Conservation (phyloP, 2,888 invertebrate species). For the Heliconius sara region DNA sequence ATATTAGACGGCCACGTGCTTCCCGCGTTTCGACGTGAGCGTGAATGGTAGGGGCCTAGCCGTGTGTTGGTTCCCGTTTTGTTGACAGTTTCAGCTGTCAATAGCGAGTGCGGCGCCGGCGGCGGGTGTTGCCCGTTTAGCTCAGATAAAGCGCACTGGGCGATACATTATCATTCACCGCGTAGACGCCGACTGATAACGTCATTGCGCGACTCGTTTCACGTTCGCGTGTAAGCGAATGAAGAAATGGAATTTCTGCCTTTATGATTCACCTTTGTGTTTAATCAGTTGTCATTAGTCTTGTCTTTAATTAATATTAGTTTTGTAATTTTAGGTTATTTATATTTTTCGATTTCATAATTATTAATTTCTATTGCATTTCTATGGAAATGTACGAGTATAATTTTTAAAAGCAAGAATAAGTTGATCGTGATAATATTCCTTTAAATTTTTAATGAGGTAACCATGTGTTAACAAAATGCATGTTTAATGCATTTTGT, state of each 20-base stretch:
- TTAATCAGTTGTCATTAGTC: neutral
- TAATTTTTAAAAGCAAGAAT: too few relatives aligned
- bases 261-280: constrained; percentile 31
- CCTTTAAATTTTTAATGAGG: too few relatives aligned
- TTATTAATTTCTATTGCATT: too few relatives aligned
- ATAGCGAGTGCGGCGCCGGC: constrained; percentile 61
- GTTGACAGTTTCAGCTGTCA: constrained; percentile 78
- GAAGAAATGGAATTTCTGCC: constrained; percentile 7
- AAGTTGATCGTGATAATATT: too few relatives aligned
- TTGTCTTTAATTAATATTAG: neutral
- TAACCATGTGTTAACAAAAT: too few relatives aligned
- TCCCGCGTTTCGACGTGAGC: constrained; percentile 69
- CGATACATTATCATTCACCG: constrained; percentile 66
- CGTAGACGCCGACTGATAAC: constrained; percentile 68
- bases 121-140: constrained; percentile 56
- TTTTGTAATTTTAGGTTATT: neutral
- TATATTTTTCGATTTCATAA: too few relatives aligned
- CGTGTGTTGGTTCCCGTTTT: constrained; percentile 56
- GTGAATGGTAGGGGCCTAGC: constrained; percentile 65
- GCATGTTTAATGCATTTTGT: too few relatives aligned
- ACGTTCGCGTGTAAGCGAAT: constrained; percentile 34
- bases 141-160: constrained; percentile 60
- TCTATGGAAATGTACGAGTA: too few relatives aligned
- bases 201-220: constrained; percentile 55
- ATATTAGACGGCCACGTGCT: constrained; percentile 78